Base-by-base conservation (phyloP, 2,113 vertebrate species). In the Castor canadensis region DNA sequence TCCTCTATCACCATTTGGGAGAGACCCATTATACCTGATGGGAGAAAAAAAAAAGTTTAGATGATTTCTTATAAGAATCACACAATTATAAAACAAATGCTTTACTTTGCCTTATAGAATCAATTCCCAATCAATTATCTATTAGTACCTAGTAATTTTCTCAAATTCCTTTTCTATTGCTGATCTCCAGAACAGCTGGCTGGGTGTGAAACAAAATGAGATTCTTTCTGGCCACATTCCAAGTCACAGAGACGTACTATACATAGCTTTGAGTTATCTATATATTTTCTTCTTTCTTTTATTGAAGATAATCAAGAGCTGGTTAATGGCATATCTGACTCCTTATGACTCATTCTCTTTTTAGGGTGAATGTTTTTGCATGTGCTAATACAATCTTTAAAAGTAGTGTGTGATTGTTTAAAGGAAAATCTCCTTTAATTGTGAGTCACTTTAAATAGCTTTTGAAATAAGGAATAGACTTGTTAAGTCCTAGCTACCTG, bases 21-120 rank as follows among this genome's bases (percentile, higher is more conserved):
- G 99, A 97, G 99, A 99, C 97, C 99, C 99, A 99, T 99, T 99
- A 99, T 99, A 99, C 98, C 99, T 99, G 97, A 73, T 35, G 20
- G 69, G 38, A 40, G 69, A n/a, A 43, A 56, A 90, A 93, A 89
- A 85, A 84, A 85, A 96, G 67, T 89, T 84, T 90, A 95, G 71
- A 66, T 77, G 30, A 97, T 49, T 12, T 93, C 56, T 72, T 84
- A 1, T 85, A 86, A 84, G 47, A 86, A 96, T 54, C n/a, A 80
- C 28, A 81, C 47, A 86, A 91, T 91, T 94, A 72, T 81, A 83
- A 82, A 96, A 89, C 43, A 92, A 96, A 92, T 45, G 86, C 62
- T 93, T 93, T 89, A 80, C 52, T 95, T 12, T 85, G n/a, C 9
- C 40, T 92, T 87, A 32, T 10, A 91, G 35, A 76, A 67, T 76